phyloP scores from a whole-genome alignment of 2,797 vertebrate genomes.

The Brotula barbata region DNA sequence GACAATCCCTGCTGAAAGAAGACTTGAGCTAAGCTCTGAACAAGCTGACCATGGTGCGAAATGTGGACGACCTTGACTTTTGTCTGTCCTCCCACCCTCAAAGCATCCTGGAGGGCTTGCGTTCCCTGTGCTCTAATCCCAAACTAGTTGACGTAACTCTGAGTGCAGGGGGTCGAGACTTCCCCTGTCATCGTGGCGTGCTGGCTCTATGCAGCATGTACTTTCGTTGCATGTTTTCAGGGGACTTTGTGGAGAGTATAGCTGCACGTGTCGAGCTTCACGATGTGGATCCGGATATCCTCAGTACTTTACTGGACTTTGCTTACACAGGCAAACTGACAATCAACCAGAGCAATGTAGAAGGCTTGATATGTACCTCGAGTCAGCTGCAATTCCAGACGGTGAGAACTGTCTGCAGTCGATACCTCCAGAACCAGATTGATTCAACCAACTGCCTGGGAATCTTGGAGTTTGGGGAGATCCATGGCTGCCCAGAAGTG shows the following conservation, averaged over 20 bases:
- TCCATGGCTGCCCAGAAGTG: conserved; percentile 90
- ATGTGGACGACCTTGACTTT: conserved; percentile 94
- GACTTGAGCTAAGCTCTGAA: conserved; percentile 12
- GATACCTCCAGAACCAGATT: conserved; percentile 96
- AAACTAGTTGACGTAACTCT: conserved; percentile 90
- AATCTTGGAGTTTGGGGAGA: conserved; percentile 93
- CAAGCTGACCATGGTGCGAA: conserved; percentile 85
- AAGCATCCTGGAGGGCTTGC: conserved; percentile 88
- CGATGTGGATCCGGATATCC: conserved; percentile 82
- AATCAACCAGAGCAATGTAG: conserved; percentile 93
- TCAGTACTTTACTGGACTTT: conserved; percentile 87
- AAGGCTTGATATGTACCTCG: conserved; percentile 86
- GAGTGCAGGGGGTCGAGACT: conserved; percentile 82
- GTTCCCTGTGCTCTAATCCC: conserved; percentile 84
- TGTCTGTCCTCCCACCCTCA: conserved; percentile 90
- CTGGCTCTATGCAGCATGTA: conserved; percentile 94
- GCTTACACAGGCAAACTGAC: conserved; percentile 94
- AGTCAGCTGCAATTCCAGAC: conserved; percentile 92
- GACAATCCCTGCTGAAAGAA: conserved; percentile 16
- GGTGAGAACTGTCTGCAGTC: conserved; percentile 88
- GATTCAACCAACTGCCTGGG: conserved; percentile 94
- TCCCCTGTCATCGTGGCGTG: conserved; percentile 90
- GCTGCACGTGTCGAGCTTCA: conserved; percentile 88
- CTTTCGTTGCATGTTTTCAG: conserved; percentile 93
- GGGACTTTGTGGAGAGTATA: conserved; percentile 93